Percentiles rank a stretch among this genome's conserved stretches.
Evolutionary conservation across 2,113 vertebrate species (phyloP).

Genomic region (Sinocyclocheilus anshuiensis): DNA sequence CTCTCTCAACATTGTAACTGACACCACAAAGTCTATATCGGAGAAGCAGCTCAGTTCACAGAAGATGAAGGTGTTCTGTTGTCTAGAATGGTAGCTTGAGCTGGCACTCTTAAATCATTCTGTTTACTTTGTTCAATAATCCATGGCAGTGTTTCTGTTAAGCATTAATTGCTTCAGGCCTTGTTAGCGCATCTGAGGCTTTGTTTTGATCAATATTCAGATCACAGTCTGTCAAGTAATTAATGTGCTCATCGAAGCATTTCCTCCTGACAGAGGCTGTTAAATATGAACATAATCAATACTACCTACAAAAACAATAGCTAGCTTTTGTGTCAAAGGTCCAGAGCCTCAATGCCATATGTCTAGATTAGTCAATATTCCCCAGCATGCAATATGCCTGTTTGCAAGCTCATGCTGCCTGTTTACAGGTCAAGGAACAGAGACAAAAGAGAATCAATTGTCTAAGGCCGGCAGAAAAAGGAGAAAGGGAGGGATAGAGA

Average conservation of each 20-base stretch:
- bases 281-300: slow-evolving; percentile 50
- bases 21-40: background rate
- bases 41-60: background rate
- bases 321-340: slow-evolving; percentile 21
- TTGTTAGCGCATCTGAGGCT: slow-evolving; percentile 34
- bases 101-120: background rate
- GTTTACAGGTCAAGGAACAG: slow-evolving; percentile 44
- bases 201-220: slow-evolving; percentile 44
- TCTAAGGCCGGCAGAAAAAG: slow-evolving; percentile 34
- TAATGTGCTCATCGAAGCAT: slow-evolving; percentile 16
- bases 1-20: background rate
- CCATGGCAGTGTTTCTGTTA: background rate
- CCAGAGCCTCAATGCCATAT: slow-evolving; percentile 45
- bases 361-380: slow-evolving; percentile 37
- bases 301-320: slow-evolving; percentile 15
- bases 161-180: slow-evolving; percentile 39
- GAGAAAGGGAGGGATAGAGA: slow-evolving; percentile 43
- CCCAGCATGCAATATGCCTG: slow-evolving; percentile 22
- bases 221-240: slow-evolving; percentile 42
- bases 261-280: background rate
- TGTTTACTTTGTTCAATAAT: slow-evolving; percentile 31
- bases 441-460: slow-evolving; percentile 57
- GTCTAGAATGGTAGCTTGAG: background rate
- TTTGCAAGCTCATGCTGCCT: slow-evolving; percentile 51
- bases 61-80: background rate